Percentiles rank a stretch among this genome's conserved stretches.
Conservation (phyloP, 2,797 vertebrate genomes). For the Coreius guichenoti region DNA sequence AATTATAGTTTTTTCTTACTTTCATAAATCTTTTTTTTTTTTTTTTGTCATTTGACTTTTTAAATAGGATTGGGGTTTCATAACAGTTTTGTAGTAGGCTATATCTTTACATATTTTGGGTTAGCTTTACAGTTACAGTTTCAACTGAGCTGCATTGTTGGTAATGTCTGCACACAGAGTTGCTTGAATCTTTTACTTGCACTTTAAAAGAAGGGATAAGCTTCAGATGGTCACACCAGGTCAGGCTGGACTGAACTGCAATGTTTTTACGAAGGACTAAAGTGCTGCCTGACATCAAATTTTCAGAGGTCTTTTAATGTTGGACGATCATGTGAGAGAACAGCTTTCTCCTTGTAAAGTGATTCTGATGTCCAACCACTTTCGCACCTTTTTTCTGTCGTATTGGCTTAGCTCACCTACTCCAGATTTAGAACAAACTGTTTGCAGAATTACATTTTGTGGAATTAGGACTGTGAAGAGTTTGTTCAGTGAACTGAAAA, state of each 20-base stretch:
- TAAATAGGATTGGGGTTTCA: background rate
- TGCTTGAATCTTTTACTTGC: background rate
- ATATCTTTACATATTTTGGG: background rate
- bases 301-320: constrained; percentile 13
- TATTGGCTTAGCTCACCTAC: background rate
- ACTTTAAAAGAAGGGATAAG: background rate
- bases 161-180: background rate
- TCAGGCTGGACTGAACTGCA: background rate
- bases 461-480: constrained; percentile 12
- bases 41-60: background rate
- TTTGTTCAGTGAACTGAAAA: background rate
- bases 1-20: background rate
- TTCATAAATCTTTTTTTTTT: too few species aligned
- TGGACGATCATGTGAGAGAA: background rate
- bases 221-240: constrained; percentile 12
- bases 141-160: background rate
- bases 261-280: background rate
- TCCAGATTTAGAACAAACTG: background rate
- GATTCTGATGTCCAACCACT: constrained; percentile 1
- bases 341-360: constrained; percentile 4
- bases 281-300: constrained; percentile 13
- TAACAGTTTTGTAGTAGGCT: background rate
- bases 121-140: background rate
- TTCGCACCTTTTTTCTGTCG: background rate
- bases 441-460: background rate